phyloP scores from a whole-genome alignment of 92 coral and sea anemone genomes.

The Palythoa grandis region DNA sequence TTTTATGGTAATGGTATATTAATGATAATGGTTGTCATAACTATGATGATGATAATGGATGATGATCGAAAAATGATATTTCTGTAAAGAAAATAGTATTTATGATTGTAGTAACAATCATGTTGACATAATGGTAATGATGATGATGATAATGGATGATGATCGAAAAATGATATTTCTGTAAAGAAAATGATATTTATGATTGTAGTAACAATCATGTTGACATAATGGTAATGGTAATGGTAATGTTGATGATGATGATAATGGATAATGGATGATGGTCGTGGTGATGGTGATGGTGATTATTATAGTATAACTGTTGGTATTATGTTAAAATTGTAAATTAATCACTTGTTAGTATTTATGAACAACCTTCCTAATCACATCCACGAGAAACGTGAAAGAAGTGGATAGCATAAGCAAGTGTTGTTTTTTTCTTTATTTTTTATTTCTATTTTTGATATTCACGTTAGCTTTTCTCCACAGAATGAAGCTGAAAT shows the following conservation, averaged over 20 bases:
- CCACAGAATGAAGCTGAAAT: conserved; percentile 69
- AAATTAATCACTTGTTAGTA: no score
- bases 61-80: not conserved
- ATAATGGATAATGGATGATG: no score
- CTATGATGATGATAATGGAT: not conserved
- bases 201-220: not conserved
- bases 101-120: not conserved
- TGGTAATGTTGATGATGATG: not conserved
- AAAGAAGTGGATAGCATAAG: no score
- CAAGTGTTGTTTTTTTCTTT: not conserved
- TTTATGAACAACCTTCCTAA: no score
- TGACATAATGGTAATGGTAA: not conserved
- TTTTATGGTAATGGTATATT: no score
- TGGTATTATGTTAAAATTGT: no score
- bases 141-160: not conserved
- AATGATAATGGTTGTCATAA: no score
- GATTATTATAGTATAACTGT: no score
- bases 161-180: not conserved
- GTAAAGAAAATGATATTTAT: not conserved
- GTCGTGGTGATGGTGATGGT: not conserved
- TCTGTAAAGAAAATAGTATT: not conserved
- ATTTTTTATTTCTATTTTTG: not conserved
- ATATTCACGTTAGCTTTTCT: no score
- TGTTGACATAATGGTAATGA: not conserved
- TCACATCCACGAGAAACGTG: no score